Percentiles rank a stretch among this genome's conserved stretches.
These are phyloP conservation scores for Tachyglossus aculeatus DNA, from an alignment of 2,797 vertebrate species.

Conservation along the genomic window DNA sequence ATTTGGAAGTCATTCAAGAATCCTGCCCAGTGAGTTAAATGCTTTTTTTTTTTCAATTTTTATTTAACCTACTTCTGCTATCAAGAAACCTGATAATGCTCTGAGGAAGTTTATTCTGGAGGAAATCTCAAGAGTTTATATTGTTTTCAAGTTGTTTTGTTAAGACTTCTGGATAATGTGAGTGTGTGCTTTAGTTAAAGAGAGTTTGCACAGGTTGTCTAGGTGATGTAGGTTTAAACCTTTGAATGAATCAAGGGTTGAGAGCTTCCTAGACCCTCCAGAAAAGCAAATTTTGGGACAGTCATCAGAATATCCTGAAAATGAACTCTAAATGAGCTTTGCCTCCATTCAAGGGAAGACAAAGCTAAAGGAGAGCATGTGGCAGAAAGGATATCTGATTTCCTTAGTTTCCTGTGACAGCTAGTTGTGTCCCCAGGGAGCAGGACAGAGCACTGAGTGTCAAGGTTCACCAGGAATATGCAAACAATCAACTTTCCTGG, in stretches of 20 bases:
- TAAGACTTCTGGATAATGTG: neutral
- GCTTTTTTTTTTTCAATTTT: constrained; percentile 46
- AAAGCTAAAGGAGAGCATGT: constrained; percentile 6
- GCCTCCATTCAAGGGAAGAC: neutral
- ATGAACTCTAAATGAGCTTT: constrained; percentile 35
- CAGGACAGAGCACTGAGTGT: neutral
- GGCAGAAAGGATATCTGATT: constrained; percentile 36
- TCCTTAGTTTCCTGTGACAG: neutral
- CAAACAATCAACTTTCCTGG: constrained; percentile 33
- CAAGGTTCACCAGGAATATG: constrained; percentile 6
- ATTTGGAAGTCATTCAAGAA: constrained; percentile 31
- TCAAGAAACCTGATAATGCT: constrained; percentile 20
- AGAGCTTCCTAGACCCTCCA: neutral
- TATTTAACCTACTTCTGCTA: constrained; percentile 35
- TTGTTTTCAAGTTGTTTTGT: constrained; percentile 30
- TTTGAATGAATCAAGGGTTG: neutral
- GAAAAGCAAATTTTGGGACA: constrained; percentile 36
- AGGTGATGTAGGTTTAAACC: neutral
- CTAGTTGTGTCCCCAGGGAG: constrained; percentile 7
- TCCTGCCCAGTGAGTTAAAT: neutral
- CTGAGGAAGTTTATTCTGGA: constrained; percentile 20
- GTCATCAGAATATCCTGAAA: constrained; percentile 17
- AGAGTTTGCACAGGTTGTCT: constrained; percentile 16
- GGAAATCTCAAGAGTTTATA: constrained; percentile 25
- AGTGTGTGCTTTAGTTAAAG: neutral